These are phyloP conservation scores for Eciton burchellii DNA, from an alignment of 1,140 invertebrate genomes.

Conservation along the genomic window DNA sequence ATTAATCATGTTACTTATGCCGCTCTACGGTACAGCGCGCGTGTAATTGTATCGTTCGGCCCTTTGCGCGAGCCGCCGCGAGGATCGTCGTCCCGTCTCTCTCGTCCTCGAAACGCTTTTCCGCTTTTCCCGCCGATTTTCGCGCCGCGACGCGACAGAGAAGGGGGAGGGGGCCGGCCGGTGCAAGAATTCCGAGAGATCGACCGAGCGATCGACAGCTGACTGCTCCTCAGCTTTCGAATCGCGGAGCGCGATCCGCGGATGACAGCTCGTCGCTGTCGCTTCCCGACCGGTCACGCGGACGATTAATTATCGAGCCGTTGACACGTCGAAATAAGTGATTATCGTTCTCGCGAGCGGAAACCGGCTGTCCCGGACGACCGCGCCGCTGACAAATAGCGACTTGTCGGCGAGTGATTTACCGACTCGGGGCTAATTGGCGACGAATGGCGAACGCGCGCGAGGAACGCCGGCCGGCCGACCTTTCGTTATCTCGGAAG, in stretches of 20 bases:
- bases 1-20: constrained; percentile 78
- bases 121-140: not conserved
- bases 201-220: constrained; percentile 2
- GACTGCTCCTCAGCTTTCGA: constrained; percentile 20
- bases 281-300: constrained; percentile 25
- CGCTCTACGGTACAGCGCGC: constrained; percentile 56
- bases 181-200: constrained; percentile 7
- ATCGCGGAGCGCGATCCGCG: not conserved
- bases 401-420: constrained; percentile 64
- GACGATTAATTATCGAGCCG: constrained; percentile 70
- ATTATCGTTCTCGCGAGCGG: constrained; percentile 57
- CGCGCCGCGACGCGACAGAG: not conserved
- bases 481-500: constrained; percentile 59
- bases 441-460: constrained; percentile 61
- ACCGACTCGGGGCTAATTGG: constrained; percentile 64
- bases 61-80: no score
- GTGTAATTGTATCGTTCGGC: constrained; percentile 72
- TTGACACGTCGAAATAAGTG: constrained; percentile 72
- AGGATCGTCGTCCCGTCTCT: no score
- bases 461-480: constrained; percentile 5
- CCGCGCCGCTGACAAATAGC: constrained; percentile 53
- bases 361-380: constrained; percentile 48
- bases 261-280: constrained; percentile 35
- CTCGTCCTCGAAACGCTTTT: no score
- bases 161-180: not conserved